Evolutionary conservation across 2,888 invertebrate genomes (phyloP).

Genomic region (Nemotelus pantherinus): DNA sequence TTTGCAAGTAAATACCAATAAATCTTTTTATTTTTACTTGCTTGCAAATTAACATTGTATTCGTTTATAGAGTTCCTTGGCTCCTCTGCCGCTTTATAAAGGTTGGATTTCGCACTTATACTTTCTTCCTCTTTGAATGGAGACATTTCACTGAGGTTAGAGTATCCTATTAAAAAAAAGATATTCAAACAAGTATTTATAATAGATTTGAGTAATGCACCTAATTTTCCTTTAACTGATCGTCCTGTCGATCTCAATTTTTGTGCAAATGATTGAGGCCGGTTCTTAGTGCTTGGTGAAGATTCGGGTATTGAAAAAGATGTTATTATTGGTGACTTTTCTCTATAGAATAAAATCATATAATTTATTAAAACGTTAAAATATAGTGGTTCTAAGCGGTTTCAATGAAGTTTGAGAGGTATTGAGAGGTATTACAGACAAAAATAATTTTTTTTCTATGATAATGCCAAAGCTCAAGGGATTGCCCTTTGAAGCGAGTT

Average conservation of each 20-base stretch:
- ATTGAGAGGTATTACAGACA: no score
- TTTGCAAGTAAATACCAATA: no score
- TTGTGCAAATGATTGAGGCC: slow-evolving; percentile 90
- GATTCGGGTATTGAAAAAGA: slow-evolving; percentile 63
- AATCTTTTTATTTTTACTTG: slow-evolving; percentile 37
- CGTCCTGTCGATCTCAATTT: slow-evolving; percentile 86
- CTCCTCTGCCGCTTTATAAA: slow-evolving; percentile 60
- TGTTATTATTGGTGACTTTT: slow-evolving; percentile 58
- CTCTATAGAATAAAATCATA: slow-evolving; percentile 31
- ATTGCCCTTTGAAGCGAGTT: no score
- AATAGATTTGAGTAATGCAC: slow-evolving; percentile 40
- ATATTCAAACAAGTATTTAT: neutral
- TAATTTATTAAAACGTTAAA: neutral
- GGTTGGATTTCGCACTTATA: slow-evolving; percentile 68
- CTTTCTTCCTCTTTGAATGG: slow-evolving; percentile 68
- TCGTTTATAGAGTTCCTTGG: slow-evolving; percentile 63
- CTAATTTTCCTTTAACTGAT: slow-evolving; percentile 77
- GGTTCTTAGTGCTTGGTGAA: slow-evolving; percentile 63
- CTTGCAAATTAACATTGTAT: slow-evolving; percentile 58
- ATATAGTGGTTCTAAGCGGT: no score
- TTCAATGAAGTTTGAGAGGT: no score
- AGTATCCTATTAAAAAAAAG: slow-evolving; percentile 69
- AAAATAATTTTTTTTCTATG: no score
- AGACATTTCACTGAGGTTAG: slow-evolving; percentile 80
- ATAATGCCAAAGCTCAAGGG: no score